These are phyloP conservation scores for Muscidifurax raptorellus DNA, from an alignment of 1,140 invertebrate genomes.

Conservation along the genomic window DNA sequence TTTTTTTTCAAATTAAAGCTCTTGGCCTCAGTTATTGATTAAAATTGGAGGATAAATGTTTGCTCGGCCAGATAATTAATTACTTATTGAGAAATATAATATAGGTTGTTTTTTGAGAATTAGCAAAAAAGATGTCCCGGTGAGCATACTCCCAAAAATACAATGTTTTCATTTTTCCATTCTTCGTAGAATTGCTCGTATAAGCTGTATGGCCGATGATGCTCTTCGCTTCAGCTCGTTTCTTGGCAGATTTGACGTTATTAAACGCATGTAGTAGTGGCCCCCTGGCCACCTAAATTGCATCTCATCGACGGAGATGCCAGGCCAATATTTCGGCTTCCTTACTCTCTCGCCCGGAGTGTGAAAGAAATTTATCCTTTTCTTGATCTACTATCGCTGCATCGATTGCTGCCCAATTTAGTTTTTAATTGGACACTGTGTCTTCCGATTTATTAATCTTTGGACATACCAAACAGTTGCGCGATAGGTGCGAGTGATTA, in stretches of 20 bases:
- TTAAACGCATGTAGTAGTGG: not conserved
- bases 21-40: too few relatives aligned
- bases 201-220: not conserved
- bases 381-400: not conserved
- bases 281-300: not conserved
- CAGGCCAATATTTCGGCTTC: not conserved
- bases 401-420: not conserved
- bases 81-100: too few relatives aligned
- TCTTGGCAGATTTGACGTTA: not conserved
- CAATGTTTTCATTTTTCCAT: too few relatives aligned
- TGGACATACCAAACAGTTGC: too few relatives aligned
- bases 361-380: conserved; percentile 8
- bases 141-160: too few relatives aligned
- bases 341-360: not conserved
- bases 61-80: too few relatives aligned
- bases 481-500: too few relatives aligned
- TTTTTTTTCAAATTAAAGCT: too few relatives aligned
- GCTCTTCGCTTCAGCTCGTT: not conserved
- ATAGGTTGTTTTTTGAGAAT: too few relatives aligned
- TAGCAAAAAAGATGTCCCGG: too few relatives aligned
- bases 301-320: not conserved
- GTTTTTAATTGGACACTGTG: not conserved
- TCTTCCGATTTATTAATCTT: not conserved
- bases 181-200: too few relatives aligned
- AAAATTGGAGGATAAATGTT: too few relatives aligned